phyloP scores from a whole-genome alignment of 2,888 invertebrate species.

The Vandiemenella viatica region DNA sequence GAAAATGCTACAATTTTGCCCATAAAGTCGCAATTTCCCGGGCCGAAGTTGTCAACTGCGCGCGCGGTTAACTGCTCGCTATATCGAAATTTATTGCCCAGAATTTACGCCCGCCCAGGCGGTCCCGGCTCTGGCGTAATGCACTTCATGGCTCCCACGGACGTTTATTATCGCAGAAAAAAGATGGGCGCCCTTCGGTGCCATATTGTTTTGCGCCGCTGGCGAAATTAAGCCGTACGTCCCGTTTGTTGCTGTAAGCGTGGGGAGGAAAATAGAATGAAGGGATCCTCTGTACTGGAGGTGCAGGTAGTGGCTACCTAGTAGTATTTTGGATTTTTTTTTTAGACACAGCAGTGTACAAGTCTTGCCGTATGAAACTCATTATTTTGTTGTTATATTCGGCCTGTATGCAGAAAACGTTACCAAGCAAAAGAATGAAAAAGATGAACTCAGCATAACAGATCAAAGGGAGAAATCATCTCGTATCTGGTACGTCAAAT shows the following conservation, averaged over 20 bases:
- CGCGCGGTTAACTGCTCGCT: constrained; percentile 13
- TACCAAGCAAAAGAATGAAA: too few relatives aligned
- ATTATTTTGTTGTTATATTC: too few relatives aligned
- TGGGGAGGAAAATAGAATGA: too few relatives aligned
- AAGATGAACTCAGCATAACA: too few relatives aligned
- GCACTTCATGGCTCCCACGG: constrained; percentile 7
- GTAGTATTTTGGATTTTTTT: too few relatives aligned
- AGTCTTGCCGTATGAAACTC: too few relatives aligned
- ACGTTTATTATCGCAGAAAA: constrained; percentile 5
- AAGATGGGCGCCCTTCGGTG: neutral
- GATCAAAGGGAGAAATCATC: too few relatives aligned
- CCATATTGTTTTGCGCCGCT: neutral
- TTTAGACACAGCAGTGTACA: too few relatives aligned
- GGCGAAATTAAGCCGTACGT: constrained; percentile 6
- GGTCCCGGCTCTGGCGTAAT: constrained; percentile 7
- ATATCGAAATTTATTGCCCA: constrained; percentile 14
- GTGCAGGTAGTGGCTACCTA: too few relatives aligned
- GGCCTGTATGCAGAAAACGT: too few relatives aligned
- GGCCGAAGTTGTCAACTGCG: constrained; percentile 12
- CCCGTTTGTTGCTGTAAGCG: neutral
- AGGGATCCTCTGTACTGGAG: too few relatives aligned
- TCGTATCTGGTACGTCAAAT: too few relatives aligned
- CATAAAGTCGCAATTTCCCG: constrained; percentile 9
- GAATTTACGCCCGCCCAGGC: constrained; percentile 14
- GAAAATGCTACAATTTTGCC: constrained; percentile 12